Evolutionary conservation across 2,888 invertebrate species (phyloP).

Genomic region (Nephrotoma guestfalica): DNA sequence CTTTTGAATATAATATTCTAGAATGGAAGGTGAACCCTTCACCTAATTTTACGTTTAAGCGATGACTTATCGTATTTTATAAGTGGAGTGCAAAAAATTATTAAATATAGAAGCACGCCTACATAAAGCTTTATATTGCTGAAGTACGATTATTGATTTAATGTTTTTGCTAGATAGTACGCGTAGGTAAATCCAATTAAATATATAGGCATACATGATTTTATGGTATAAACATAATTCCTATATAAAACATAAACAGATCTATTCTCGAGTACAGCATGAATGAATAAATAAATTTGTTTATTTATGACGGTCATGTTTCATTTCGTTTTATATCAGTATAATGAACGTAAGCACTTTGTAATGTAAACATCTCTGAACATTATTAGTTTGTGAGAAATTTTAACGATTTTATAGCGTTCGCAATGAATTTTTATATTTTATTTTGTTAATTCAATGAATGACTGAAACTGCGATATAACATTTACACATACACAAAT

Average conservation of each 20-base stretch:
- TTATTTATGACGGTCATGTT: neutral
- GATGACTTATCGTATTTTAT: neutral
- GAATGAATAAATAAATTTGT: neutral
- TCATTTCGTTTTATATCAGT: neutral
- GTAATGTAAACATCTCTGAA: neutral
- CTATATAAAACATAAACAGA: neutral
- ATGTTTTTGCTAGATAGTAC: neutral
- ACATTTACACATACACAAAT: neutral
- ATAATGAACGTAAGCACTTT: neutral
- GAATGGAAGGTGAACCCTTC: neutral
- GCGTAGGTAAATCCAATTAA: neutral
- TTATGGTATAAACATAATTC: neutral
- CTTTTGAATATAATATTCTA: neutral
- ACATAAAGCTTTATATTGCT: neutral
- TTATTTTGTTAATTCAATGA: neutral
- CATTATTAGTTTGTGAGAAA: neutral
- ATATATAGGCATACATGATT: neutral
- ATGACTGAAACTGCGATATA: neutral
- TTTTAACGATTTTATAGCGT: neutral
- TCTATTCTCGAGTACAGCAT: neutral
- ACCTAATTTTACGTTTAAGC: neutral
- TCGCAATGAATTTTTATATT: neutral
- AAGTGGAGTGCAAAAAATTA: neutral
- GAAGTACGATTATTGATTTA: neutral
- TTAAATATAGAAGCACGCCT: neutral